phyloP scores from a whole-genome alignment of 2,797 vertebrate genomes.

The Myotis daubentonii region DNA sequence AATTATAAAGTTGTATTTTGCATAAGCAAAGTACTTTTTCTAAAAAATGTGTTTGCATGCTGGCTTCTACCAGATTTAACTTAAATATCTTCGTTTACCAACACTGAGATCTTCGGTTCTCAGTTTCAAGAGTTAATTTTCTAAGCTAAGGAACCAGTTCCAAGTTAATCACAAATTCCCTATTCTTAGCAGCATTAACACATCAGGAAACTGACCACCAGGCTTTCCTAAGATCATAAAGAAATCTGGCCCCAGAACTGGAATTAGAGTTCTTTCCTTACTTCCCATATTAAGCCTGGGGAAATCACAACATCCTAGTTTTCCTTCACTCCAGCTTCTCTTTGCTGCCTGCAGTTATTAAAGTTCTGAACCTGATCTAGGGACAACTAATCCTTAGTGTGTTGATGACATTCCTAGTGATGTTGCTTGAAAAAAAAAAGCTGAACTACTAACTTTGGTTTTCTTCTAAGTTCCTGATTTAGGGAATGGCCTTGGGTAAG shows the following conservation, averaged over 20 bases:
- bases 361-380: neutral
- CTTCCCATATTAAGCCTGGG: neutral
- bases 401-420: neutral
- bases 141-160: constrained; percentile 44
- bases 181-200: constrained; percentile 3
- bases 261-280: neutral
- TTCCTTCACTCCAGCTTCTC: constrained; percentile 33
- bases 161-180: neutral
- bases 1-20: constrained; percentile 50
- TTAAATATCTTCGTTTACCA: constrained; percentile 11
- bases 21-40: constrained; percentile 10
- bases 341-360: constrained; percentile 43
- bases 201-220: neutral
- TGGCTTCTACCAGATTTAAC: constrained; percentile 12
- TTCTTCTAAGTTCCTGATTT: constrained; percentile 47
- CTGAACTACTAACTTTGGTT: constrained; percentile 20
- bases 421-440: neutral
- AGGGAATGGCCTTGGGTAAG: neutral
- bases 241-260: neutral
- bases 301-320: neutral
- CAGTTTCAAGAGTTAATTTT: constrained; percentile 54
- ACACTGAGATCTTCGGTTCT: constrained; percentile 51
- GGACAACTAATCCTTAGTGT: constrained; percentile 29
- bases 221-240: constrained; percentile 34
- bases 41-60: neutral